Evolutionary conservation across 2,888 invertebrate genomes (phyloP).

Genomic region (Pelosia muscerda): DNA sequence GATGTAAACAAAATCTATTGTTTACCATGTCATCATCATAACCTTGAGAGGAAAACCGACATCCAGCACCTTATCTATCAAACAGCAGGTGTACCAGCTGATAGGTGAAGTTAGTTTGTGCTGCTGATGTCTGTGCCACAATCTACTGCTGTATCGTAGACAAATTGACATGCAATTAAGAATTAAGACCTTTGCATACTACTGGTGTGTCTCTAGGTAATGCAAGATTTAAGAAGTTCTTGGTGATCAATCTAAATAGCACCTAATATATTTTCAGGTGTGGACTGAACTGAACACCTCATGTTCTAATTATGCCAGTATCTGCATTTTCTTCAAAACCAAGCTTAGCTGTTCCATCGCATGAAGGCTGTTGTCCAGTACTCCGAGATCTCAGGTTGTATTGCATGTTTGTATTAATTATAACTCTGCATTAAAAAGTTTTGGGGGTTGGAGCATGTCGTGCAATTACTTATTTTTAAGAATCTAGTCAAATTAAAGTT

Average conservation of each 20-base stretch:
- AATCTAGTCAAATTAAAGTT: not conserved
- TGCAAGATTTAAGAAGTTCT: no score
- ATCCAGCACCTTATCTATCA: no score
- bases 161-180: no score
- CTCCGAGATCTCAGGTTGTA: not conserved
- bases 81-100: no score
- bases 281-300: not conserved
- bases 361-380: not conserved
- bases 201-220: no score
- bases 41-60: no score
- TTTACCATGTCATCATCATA: no score
- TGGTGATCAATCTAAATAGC: not conserved
- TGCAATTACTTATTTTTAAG: not conserved
- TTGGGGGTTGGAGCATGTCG: not conserved
- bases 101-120: no score
- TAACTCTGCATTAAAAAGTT: not conserved
- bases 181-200: no score
- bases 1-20: no score
- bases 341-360: not conserved
- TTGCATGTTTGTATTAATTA: not conserved
- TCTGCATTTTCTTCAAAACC: not conserved
- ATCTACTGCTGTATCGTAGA: no score
- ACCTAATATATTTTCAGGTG: not conserved
- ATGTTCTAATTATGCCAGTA: not conserved
- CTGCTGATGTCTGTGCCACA: no score